Evolutionary conservation across 2,888 invertebrate species (phyloP), one percentile per base, ranked within the genome.

Genomic region (Clistopyga incitator): DNA sequence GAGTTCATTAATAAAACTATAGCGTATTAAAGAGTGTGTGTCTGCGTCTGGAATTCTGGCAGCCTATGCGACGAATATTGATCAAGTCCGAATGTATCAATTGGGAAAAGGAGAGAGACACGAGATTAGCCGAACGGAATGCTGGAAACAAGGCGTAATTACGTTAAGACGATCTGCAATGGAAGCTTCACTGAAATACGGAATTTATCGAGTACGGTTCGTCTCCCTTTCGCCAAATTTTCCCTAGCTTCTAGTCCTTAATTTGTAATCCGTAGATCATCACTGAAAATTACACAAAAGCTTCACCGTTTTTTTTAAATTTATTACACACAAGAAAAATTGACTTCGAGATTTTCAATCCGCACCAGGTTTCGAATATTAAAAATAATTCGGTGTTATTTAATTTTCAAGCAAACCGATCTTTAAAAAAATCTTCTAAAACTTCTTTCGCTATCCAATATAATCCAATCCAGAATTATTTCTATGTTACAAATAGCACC

Each of bases 1-100:
- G 18, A 67, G 61, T 77, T 77, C 83, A 83, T 83, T 83, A 77
- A 80, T 68, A 83, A 80, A 80, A 80, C 80, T 72, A 68, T 45
- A 64, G 25, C 83, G 83, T 80, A 45, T 56, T 54, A 47, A 67
- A 38, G 56, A 23, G 13, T 59, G n/a, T n/a, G 13, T 34, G 23
- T 76, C 71, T 67, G 79, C 18, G 77, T 52, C 70, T 45, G 70
- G 65, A n/a, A 45, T 56, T 45, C 15, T 59, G 13, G 45, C 23
- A 18, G 38, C 38, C 34, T 56, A 59, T 25, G 72, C 45, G 20
- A 59, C 59, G 72, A 72, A 72, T 72, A 72, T 72, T 59, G 72
- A 72, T 15, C 20, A 45, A 59, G 38, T 2, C 10, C 38, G 20
- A 3, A 18, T 25, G 38, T 20, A 52, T 52, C 13, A 42, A 56